Evolutionary conservation across 2,113 vertebrate genomes (phyloP), one percentile per base, ranked within the genome.

Genomic region (Morphnarchus princeps): DNA sequence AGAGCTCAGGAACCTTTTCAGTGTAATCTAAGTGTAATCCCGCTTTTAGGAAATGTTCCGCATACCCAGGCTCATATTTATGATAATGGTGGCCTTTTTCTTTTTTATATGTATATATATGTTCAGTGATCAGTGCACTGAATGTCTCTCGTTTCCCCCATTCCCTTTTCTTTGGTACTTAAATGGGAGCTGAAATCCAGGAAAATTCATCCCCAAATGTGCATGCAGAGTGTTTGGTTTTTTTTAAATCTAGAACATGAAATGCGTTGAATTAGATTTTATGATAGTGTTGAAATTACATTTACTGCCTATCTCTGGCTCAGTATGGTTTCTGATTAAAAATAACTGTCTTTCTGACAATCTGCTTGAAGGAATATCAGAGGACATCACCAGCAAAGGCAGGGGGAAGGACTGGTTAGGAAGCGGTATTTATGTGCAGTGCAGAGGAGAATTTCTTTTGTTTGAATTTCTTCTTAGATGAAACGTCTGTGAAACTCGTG

Each of bases 401-500:
- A 4, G 26, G 7, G n/a, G 76, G 65, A n/a, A 18, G 52, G 59
- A 22, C 24, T 28, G 31, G 29, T 21, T 9, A 9, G 11, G 40
- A 45, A 61, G 13, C 38, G 13, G 21, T 6, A 2, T 52, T 72
- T 18, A 11, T 11, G 1, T 5, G 17, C 2, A 2, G 21, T 6
- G 21, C 18, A 10, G 29, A 52, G 61, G 59, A 63, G 45, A 57
- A 55, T 66, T 65, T 16, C 22, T 71, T 50, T 38, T 36, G n/a
- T 34, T 59, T 58, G 43, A 42, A 34, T 63, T 79, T 83, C 32
- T 55, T 42, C 34, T 63, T n/a, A 21, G 55, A 38, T 31, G 34
- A 58, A 14, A 6, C 14, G 38, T 24, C 43, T 45, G 40, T 40
- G 77, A 31, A 45, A 55, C 28, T 55, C 13, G 0, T n/a, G 45